Evolutionary conservation across 2,888 invertebrate genomes (phyloP), one percentile per base, ranked within the genome.

Genomic region (Agrochola macilenta): DNA sequence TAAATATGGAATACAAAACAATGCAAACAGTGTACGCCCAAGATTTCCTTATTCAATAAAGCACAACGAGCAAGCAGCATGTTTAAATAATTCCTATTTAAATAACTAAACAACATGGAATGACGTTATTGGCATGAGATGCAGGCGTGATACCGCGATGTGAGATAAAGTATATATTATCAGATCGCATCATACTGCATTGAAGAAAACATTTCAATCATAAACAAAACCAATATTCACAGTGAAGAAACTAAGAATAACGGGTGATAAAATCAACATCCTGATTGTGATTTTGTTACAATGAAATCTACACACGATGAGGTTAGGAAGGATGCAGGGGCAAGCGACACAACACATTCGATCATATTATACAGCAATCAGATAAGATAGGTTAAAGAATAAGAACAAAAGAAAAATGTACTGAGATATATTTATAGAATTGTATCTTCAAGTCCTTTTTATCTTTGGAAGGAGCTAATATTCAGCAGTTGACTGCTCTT

Each of bases 101-200:
- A 74, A 85, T 76, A 81, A 64, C 63, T 58, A 65, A 35, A 71
- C 79, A 63, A 65, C 72, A 35, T 73, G 69, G 65, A 70, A 70
- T 83, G 76, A 85, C 77, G 85, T 35, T 74, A 57, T 30, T 52
- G 54, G 2, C 86, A 86, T 72, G 86, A 78, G 63, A 64, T 70
- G 78, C 83, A 78, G 5, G 69, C 86, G 72, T 84, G 83, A 75
- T 82, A 74, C 30, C 26, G 26, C 66, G 61, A 82, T 78, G 69
- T 20, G 61, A 69, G 70, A 74, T 74, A 75, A 77, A 71, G 68
- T 64, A 74, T 60, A 64, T 61, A n/a, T 8, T 58, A 57, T 73
- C 68, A 74, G 57, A 71, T 85, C 60, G 52, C 63, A 63, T 39
- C 73, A 30, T 65, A 76, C 64, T 52, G 68, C 54, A 49, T 4